Evolutionary conservation across 2,888 invertebrate genomes (phyloP).

Genomic region (Polydrusus pterygomalis): DNA sequence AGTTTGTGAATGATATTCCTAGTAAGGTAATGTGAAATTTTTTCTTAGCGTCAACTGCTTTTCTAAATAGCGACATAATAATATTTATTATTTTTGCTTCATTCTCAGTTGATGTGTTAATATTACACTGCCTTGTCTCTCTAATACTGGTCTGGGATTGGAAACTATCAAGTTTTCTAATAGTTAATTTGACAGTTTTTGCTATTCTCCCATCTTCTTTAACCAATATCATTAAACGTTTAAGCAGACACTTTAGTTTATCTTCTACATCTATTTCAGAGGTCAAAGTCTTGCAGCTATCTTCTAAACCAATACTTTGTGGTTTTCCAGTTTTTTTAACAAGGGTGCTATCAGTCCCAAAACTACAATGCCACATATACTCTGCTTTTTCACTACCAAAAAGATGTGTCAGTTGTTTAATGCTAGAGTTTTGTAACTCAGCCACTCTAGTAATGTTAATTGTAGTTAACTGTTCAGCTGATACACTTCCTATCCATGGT

Average conservation of each 20-base stretch:
- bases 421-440: slow-evolving; percentile 79
- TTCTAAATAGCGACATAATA: slow-evolving; percentile 85
- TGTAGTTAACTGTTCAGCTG: slow-evolving; percentile 78
- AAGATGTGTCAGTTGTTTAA: slow-evolving; percentile 75
- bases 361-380: slow-evolving; percentile 80
- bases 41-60: slow-evolving; percentile 81
- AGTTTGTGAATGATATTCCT: slow-evolving; percentile 89
- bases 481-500: slow-evolving; percentile 86
- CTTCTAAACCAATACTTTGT: slow-evolving; percentile 86
- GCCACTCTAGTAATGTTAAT: slow-evolving; percentile 80
- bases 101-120: slow-evolving; percentile 79
- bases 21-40: slow-evolving; percentile 87
- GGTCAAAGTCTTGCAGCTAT: slow-evolving; percentile 84
- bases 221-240: slow-evolving; percentile 82
- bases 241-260: slow-evolving; percentile 80
- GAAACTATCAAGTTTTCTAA: slow-evolving; percentile 82
- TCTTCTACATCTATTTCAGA: slow-evolving; percentile 84
- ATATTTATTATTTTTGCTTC: slow-evolving; percentile 80
- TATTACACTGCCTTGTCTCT: slow-evolving; percentile 85
- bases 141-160: slow-evolving; percentile 80
- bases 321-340: slow-evolving; percentile 86
- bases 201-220: slow-evolving; percentile 87
- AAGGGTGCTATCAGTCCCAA: slow-evolving; percentile 83
- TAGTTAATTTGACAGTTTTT: slow-evolving; percentile 82
- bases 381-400: slow-evolving; percentile 82